Conservation (phyloP, 2,888 invertebrate genomes). For the Tiliacea aurago region DNA sequence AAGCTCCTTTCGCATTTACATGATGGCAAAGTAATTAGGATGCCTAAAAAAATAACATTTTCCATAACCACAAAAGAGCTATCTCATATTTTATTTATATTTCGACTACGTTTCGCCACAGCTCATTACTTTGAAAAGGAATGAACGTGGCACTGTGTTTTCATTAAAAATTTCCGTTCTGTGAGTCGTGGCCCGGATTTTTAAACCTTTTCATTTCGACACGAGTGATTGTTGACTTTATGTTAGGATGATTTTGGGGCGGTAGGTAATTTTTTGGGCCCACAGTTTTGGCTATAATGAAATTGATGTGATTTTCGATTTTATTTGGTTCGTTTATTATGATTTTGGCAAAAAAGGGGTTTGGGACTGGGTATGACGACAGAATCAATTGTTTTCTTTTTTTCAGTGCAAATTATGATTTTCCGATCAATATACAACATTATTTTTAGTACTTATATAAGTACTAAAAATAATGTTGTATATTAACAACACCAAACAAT, state of each 20-base stretch:
- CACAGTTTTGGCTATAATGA: constrained; percentile 8
- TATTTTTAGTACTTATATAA: no score
- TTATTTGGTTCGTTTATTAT: constrained; percentile 14
- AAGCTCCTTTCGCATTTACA: constrained; percentile 33
- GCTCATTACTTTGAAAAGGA: constrained; percentile 60
- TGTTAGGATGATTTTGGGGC: constrained; percentile 12
- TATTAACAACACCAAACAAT: no score
- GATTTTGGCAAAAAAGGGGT: background rate
- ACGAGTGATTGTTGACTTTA: constrained; percentile 27
- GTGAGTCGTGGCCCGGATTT: constrained; percentile 8
- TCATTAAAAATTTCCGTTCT: constrained; percentile 13
- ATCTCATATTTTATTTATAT: constrained; percentile 62
- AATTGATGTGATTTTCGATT: constrained; percentile 10
- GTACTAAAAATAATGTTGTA: no score
- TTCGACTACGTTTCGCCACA: constrained; percentile 51
- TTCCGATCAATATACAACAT: no score
- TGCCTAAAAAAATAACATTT: constrained; percentile 44
- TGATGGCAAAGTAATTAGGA: constrained; percentile 46
- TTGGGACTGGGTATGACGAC: background rate
- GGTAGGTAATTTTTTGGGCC: background rate
- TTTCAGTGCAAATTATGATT: background rate
- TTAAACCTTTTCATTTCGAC: constrained; percentile 28
- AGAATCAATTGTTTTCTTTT: background rate
- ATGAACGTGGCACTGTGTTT: constrained; percentile 41
- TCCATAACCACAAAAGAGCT: constrained; percentile 37